Conservation (phyloP, 30 jellyfish, hydroid and myxozoan species). For the Catostylus mosaicus region DNA sequence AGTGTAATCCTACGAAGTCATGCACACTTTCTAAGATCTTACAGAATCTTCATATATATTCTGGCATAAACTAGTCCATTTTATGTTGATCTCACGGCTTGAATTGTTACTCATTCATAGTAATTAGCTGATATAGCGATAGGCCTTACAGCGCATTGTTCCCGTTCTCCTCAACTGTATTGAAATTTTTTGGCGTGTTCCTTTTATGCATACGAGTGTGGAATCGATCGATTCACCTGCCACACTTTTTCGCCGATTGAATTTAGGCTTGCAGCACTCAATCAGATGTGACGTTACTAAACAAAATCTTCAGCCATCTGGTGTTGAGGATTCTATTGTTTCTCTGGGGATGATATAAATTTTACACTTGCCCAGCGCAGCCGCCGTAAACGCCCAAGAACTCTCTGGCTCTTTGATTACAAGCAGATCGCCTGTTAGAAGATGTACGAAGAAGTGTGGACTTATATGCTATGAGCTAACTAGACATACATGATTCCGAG, state of each 20-base stretch:
- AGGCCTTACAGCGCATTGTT: neutral
- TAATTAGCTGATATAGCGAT: neutral
- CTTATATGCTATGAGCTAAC: neutral
- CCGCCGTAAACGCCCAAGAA: conserved; percentile 36
- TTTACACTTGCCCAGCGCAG: conserved; percentile 32
- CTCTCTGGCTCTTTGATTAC: neutral
- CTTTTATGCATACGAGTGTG: conserved; percentile 9
- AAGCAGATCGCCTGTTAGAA: neutral
- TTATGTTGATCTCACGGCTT: too few relatives aligned
- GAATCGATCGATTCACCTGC: conserved; percentile 39
- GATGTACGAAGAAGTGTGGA: neutral
- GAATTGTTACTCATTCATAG: neutral
- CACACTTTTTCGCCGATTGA: conserved; percentile 14
- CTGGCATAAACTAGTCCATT: too few relatives aligned
- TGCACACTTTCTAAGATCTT: neutral
- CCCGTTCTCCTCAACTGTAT: neutral
- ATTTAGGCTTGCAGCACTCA: conserved; percentile 18
- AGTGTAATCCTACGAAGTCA: neutral
- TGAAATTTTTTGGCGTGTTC: neutral
- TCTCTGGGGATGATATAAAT: conserved; percentile 27
- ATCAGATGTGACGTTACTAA: conserved; percentile 54
- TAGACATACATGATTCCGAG: conserved; percentile 55
- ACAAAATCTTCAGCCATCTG: conserved; percentile 64
- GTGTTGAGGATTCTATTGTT: conserved; percentile 39
- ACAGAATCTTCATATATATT: neutral